Conservation (phyloP, 2,113 vertebrate species). For the Microtus oregoni region DNA sequence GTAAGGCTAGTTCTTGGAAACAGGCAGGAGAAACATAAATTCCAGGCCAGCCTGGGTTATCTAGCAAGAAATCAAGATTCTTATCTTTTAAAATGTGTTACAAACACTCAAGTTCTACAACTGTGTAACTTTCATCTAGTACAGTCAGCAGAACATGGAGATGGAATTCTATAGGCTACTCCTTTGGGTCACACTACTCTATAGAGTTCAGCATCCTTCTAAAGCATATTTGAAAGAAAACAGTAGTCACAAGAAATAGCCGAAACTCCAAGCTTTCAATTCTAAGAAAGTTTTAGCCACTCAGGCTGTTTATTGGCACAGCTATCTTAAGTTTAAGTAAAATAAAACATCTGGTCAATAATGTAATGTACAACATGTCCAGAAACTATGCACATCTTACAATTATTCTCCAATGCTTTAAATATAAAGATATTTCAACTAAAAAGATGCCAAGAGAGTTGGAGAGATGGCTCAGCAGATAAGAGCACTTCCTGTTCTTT, state of each 20-base stretch:
- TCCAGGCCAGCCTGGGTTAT: not conserved
- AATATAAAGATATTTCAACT: conserved; percentile 1
- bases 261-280: not conserved
- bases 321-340: not conserved
- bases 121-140: not conserved
- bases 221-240: not conserved
- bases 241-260: not conserved
- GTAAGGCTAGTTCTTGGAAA: not conserved
- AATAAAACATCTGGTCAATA: not conserved
- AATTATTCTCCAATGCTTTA: not conserved
- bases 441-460: not conserved
- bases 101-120: not conserved
- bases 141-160: not conserved
- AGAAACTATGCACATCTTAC: not conserved
- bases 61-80: not conserved
- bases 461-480: not conserved
- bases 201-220: not conserved
- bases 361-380: not conserved
- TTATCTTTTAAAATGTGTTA: not conserved
- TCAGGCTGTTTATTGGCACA: not conserved
- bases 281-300: not conserved
- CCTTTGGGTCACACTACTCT: not conserved
- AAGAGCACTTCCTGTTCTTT: not conserved
- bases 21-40: not conserved
- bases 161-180: conserved; percentile 29